Conservation (phyloP, 2,888 invertebrate genomes). For the Tetragnatha montana region DNA sequence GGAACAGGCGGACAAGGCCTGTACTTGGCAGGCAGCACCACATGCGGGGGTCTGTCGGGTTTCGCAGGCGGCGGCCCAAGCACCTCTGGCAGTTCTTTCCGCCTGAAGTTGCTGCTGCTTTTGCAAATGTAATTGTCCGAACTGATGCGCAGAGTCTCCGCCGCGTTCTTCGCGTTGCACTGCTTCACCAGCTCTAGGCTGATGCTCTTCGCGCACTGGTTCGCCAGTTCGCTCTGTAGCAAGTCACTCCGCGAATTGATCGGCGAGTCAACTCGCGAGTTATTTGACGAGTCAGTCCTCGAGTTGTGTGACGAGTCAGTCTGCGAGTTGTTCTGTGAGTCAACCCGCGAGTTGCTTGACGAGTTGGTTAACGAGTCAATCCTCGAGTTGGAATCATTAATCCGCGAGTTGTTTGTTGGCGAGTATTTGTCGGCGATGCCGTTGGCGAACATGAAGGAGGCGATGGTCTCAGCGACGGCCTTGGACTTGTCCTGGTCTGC, state of each 20-base stretch:
- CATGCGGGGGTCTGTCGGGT: slow-evolving; percentile 43
- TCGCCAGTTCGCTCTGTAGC: background rate
- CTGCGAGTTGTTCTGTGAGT: background rate
- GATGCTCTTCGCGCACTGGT: background rate
- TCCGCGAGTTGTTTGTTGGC: background rate
- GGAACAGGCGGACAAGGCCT: background rate
- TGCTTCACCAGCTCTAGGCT: background rate
- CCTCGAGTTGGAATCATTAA: background rate
- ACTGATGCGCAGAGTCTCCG: slow-evolving; percentile 13
- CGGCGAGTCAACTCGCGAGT: no score
- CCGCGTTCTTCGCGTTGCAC: slow-evolving; percentile 25
- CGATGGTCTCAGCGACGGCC: slow-evolving; percentile 59
- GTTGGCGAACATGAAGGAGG: slow-evolving; percentile 66
- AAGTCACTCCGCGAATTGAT: no score
- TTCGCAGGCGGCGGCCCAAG: slow-evolving; percentile 66
- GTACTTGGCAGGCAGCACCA: slow-evolving; percentile 48
- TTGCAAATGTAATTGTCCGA: slow-evolving; percentile 67
- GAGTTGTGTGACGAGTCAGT: slow-evolving; percentile 7
- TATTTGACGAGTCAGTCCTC: background rate
- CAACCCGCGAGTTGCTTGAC: slow-evolving; percentile 1
- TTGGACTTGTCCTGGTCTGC: slow-evolving; percentile 35
- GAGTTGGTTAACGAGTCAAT: background rate
- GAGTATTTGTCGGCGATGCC: slow-evolving; percentile 4
- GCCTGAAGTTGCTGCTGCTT: slow-evolving; percentile 50
- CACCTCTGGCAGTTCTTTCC: slow-evolving; percentile 55